Base-by-base conservation (phyloP, 2,888 invertebrate genomes). In the Tachina fera region DNA sequence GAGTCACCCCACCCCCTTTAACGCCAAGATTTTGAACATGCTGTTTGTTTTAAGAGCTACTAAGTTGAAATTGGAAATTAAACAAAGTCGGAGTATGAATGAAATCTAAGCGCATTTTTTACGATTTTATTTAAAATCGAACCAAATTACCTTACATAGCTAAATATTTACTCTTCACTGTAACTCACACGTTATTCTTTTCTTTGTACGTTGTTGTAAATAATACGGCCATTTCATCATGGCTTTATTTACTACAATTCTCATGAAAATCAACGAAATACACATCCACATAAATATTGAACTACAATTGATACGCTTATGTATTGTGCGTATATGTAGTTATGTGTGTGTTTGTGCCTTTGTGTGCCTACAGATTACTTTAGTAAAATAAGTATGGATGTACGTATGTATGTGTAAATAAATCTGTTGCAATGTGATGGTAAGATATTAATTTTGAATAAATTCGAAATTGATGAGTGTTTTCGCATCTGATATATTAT, bases 391-490 rank as follows among this genome's bases (percentile, higher is more conserved):
- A 31, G 6, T 4, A 31, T 31, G 31, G 2, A 4, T 31, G 13
- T 14, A 43, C 1, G 45, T 45, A 49, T 31, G 13, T 16, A 16
- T 11, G 5, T 41, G 47, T 22, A 56, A 49, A n/a, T 71, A 58
- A 41, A 77, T 56, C 61, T 68, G 43, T 58, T n/a, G n/a, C 9
- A 70, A 45, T 84, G 60, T 67, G 60, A 80, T 76, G 56, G 77
- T 80, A 65, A 84, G 87, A 90, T 90, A 90, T 91, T 89, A 90
- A 90, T 91, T 90, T 90, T 91, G 90, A 90, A 90, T 91, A 88
- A 89, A 89, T 91, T 87, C 87, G 88, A 88, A 91, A 90, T 90
- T 90, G 90, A 90, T 90, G 90, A 89, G 87, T 88, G 88, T 88
- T 74, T 83, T 80, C 65, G 31, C 72, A 77, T 68, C 60, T 63